Percentiles rank a stretch among this genome's conserved stretches.
These are phyloP conservation scores for Trachops cirrhosus DNA, from an alignment of 2,797 vertebrate species.

Conservation along the genomic window DNA sequence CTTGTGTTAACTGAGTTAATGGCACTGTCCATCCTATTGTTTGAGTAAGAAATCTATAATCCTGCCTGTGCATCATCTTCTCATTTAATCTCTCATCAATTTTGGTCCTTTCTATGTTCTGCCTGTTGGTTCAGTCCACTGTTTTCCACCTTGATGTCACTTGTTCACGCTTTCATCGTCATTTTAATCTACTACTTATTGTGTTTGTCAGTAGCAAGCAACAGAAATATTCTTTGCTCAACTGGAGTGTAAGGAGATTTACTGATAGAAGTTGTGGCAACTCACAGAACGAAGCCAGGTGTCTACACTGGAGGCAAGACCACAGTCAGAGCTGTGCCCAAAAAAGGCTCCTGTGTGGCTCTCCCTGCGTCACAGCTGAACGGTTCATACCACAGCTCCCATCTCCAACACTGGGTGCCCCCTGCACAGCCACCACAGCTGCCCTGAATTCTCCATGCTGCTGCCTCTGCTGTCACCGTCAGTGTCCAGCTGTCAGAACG, in stretches of 20 bases:
- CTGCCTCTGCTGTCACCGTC: background rate
- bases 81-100: background rate
- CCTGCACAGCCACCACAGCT: background rate
- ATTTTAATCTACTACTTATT: background rate
- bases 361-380: background rate
- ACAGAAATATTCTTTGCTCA: background rate
- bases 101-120: background rate
- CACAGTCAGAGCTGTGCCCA: background rate
- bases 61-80: background rate
- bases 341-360: background rate
- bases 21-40: no score
- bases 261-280: background rate
- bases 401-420: accelerated
- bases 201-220: background rate
- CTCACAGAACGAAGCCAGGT: background rate
- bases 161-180: background rate
- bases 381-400: background rate
- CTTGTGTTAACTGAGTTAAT: background rate
- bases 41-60: background rate
- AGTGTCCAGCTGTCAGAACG: background rate
- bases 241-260: background rate
- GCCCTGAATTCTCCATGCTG: background rate
- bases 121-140: background rate
- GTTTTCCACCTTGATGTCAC: background rate
- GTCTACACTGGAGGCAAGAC: background rate